These are phyloP conservation scores for Lucifuga dentata DNA, from an alignment of 2,113 vertebrate genomes.

Conservation along the genomic window DNA sequence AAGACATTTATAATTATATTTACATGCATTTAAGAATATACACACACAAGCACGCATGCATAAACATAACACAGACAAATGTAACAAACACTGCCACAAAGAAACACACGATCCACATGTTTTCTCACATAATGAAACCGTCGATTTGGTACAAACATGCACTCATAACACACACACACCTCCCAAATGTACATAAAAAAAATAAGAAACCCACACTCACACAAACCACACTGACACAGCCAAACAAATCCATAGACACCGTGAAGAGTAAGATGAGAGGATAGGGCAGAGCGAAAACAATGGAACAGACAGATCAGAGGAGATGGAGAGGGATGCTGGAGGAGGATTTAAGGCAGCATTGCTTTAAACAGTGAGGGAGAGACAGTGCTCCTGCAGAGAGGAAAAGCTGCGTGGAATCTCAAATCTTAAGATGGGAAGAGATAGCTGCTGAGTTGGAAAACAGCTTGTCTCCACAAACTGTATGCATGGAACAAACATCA, in stretches of 20 bases:
- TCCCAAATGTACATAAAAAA: no score
- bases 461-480: neutral
- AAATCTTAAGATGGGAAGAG: constrained; percentile 6
- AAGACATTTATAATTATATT: no score
- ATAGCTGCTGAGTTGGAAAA: constrained; percentile 9
- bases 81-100: neutral
- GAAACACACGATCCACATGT: no score
- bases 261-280: neutral
- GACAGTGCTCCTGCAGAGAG: constrained; percentile 35
- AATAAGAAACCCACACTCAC: neutral
- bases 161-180: neutral
- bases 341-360: constrained; percentile 22
- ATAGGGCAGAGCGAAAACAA: constrained; percentile 19
- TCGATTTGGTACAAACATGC: no score
- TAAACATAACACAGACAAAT: constrained; percentile 8
- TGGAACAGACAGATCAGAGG: constrained; percentile 42
- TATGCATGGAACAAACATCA: neutral
- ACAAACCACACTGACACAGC: neutral
- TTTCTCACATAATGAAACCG: no score
- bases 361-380: constrained; percentile 16
- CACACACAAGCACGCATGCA: neutral
- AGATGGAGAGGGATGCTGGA: constrained; percentile 5
- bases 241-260: neutral
- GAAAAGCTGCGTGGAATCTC: constrained; percentile 28
- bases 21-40: neutral